Base-by-base conservation (phyloP, 2,888 invertebrate genomes). In the Emmelina monodactyla region DNA sequence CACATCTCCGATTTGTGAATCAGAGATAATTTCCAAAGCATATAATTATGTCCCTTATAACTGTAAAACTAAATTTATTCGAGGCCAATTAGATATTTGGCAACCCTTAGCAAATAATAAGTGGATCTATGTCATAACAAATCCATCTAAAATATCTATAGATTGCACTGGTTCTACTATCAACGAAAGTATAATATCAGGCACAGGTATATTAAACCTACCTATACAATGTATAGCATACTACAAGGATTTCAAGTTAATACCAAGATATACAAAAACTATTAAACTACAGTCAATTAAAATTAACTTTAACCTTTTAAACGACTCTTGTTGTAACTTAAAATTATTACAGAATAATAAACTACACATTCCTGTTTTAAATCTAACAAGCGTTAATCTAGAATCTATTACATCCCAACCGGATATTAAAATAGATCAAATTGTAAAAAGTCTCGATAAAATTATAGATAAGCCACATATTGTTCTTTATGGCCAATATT, bases 11-110 rank as follows among this genome's bases (percentile, higher is more conserved):
- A 32, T 16, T 16, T 39, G 35, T 28, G 42, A 39, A 35, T 29
- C 32, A 11, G 42, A 42, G 16, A 37, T 37, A 29, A 35, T 38
- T 13, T 14, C 28, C 19, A 42, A 39, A 36, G 31, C 34, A 2
- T 14, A 35, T 15, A 31, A 14, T 33, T 16, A 22, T 31, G 22
- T 39, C 6, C 42, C 39, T 9, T 22, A 28, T n/a, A 14, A 19
- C 2, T 37, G 35, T 32, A 10, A 37, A 34, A 34, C 33, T 35
- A 42, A 35, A 28, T 35, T 42, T 19, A 16, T 37, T 11, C 9
- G 30, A 16, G 35, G 35, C 28, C 15, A 33, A 14, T 4, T 33
- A 14, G 14, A 33, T 22, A 34, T 42, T 16, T 42, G 37, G 37
- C 39, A 42, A 28, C 16, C 19, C 2, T 30, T 38, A 22, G 28